A percentile compares a stretch with the other conserved stretches of the same genome.
Conservation (phyloP, 2,113 vertebrate genomes). For the Ceyx melanurus region DNA sequence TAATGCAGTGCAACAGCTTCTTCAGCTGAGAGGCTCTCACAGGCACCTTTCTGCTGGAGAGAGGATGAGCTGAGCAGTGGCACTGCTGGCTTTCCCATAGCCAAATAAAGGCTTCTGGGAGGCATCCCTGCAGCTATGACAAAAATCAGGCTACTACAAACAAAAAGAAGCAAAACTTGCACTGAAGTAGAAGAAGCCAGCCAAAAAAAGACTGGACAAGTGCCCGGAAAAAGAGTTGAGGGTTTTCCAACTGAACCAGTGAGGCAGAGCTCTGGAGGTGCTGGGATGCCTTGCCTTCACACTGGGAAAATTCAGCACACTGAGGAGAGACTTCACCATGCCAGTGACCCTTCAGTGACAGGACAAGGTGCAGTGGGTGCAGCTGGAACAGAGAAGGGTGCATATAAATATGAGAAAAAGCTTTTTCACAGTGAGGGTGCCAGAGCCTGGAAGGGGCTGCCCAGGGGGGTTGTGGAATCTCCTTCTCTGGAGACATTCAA, state of each 20-base stretch:
- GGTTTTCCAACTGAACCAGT: conserved; percentile 1
- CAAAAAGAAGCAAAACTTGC: conserved; percentile 38
- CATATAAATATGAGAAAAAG: too few relatives aligned
- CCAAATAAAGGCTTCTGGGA: conserved; percentile 30
- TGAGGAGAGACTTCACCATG: accelerated
- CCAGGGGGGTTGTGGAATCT: too few relatives aligned
- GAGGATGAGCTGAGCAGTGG: background rate
- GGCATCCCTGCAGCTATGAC: background rate
- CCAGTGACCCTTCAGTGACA: background rate
- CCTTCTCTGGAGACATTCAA: too few relatives aligned
- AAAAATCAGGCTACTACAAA: conserved; percentile 41
- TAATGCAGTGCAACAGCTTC: background rate
- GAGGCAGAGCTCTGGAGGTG: conserved; percentile 6
- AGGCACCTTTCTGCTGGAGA: background rate
- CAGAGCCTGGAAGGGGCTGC: too few relatives aligned
- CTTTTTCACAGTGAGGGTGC: too few relatives aligned
- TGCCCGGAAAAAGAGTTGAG: conserved; percentile 36
- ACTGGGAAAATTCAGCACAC: background rate
- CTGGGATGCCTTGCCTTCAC: background rate
- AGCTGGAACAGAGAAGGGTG: too few relatives aligned
- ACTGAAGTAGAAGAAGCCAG: conserved; percentile 2
- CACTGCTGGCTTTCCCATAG: background rate
- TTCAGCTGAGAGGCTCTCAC: background rate
- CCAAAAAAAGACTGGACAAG: conserved; percentile 19
- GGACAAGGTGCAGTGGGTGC: too few relatives aligned